Evolutionary conservation across 1,140 invertebrate genomes (phyloP), one percentile per base, ranked within the genome.

Genomic region (Mactra quadrangularis): DNA sequence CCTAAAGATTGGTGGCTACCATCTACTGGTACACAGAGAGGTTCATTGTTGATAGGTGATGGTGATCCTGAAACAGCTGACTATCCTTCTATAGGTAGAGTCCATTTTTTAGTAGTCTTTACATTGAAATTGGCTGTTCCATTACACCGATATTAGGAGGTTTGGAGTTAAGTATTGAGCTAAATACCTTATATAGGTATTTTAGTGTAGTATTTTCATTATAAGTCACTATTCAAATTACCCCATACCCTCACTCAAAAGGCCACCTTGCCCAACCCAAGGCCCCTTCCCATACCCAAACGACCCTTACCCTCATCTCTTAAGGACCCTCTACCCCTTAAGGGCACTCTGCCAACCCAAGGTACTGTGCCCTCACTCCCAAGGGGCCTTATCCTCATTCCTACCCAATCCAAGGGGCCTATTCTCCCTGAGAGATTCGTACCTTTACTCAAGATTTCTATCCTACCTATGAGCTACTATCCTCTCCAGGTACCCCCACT

Each of bases 1-100:
- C 94, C 94, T 0, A 84, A 93, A 33, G 86, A 92, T 6, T 91
- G 92, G 82, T 94, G 92, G 90, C 83, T 95, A 7, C 94, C 94
- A 11, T 86, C 88, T 6, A 87, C 91, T 75, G 94, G 91, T 13
- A 89, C 93, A 27, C 88, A 93, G 86, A 83, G 89, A 50, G 93
- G 90, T 55, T 91, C 88, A 55, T 85, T 90, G n/a, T 86, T 90
- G 38, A 86, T 91, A 11, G 86, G 86, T 0, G 76, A 90, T 45
- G 94, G 94, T 17, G 94, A 94, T 87, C 93, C 94, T 6, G 79
- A 91, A 9, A 94, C 93, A 13, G 91, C 92, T 59, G 89, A 82
- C 22, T 87, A 85, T 59, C 86, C 87, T 0, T 55, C 87, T 47
- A 86, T 77, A 27, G 78, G 86, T 90, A 74, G 25, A 59, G 19